A percentile compares a stretch with the other conserved stretches of the same genome.
Evolutionary conservation across 2,113 vertebrate genomes (phyloP).

Genomic region (Campylomormyrus numenius): DNA sequence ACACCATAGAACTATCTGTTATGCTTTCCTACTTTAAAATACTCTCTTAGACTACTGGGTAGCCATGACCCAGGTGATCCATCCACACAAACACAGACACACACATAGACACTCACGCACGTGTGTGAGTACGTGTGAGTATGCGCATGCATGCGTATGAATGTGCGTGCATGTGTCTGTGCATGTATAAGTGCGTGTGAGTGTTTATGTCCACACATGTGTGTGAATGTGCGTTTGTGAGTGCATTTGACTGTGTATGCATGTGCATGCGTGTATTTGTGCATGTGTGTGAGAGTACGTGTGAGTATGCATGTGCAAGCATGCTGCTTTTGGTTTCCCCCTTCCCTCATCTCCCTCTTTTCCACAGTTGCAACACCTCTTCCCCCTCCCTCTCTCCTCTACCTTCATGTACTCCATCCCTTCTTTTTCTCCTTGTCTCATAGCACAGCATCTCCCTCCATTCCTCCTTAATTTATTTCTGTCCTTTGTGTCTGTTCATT

Average conservation of each 20-base stretch:
- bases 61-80: not conserved
- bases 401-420: constrained; percentile 42
- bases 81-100: not conserved
- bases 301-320: not conserved
- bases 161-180: not conserved
- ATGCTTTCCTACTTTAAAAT: not conserved
- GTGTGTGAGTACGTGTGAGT: not conserved
- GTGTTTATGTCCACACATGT: not conserved
- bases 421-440: constrained; percentile 34
- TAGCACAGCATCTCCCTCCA: constrained; percentile 26
- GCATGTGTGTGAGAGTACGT: not conserved
- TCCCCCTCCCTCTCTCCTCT: constrained; percentile 38
- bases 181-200: not conserved
- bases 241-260: not conserved
- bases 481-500: constrained; percentile 68
- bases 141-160: not conserved
- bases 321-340: not conserved
- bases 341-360: constrained; percentile 41
- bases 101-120: not conserved
- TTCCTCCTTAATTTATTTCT: constrained; percentile 6
- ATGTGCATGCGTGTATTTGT: not conserved
- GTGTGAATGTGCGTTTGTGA: not conserved
- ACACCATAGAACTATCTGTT: not conserved
- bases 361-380: constrained; percentile 40
- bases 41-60: not conserved